Conservation (phyloP, 2,888 invertebrate genomes). For the Psococerastis gibbosa region DNA sequence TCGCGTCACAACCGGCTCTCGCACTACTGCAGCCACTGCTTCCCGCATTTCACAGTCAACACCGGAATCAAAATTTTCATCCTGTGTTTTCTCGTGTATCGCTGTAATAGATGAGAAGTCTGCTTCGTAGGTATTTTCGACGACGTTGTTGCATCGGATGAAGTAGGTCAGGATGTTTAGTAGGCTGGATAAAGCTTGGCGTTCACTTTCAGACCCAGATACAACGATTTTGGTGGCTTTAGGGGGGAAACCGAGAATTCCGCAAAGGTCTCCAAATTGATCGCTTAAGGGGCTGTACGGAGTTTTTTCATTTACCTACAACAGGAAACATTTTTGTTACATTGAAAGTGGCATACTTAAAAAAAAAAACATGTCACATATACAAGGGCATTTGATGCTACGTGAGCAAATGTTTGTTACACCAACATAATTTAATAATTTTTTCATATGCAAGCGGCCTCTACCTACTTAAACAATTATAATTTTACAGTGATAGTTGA, state of each 20-base stretch:
- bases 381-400: too few relatives aligned
- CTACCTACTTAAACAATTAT: too few relatives aligned
- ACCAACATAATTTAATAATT: too few relatives aligned
- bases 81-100: slow-evolving; percentile 26
- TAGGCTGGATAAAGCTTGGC: slow-evolving; percentile 47
- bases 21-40: neutral
- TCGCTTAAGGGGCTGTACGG: slow-evolving; percentile 87
- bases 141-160: slow-evolving; percentile 57
- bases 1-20: neutral
- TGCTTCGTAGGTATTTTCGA: slow-evolving; percentile 26
- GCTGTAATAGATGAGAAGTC: slow-evolving; percentile 16
- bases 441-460: too few relatives aligned
- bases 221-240: slow-evolving; percentile 64
- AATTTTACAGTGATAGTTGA: too few relatives aligned
- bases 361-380: too few relatives aligned
- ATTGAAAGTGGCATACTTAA: too few relatives aligned
- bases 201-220: slow-evolving; percentile 40
- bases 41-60: neutral
- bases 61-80: slow-evolving; percentile 9
- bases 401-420: too few relatives aligned
- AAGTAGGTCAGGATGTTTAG: slow-evolving; percentile 71
- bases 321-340: too few relatives aligned
- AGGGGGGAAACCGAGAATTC: slow-evolving; percentile 61
- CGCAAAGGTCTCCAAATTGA: slow-evolving; percentile 69
- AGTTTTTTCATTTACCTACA: too few relatives aligned